A percentile compares a stretch with the other conserved stretches of the same genome.
Conservation (phyloP, 2,797 vertebrate species). For the Rhynchonycteris naso region DNA sequence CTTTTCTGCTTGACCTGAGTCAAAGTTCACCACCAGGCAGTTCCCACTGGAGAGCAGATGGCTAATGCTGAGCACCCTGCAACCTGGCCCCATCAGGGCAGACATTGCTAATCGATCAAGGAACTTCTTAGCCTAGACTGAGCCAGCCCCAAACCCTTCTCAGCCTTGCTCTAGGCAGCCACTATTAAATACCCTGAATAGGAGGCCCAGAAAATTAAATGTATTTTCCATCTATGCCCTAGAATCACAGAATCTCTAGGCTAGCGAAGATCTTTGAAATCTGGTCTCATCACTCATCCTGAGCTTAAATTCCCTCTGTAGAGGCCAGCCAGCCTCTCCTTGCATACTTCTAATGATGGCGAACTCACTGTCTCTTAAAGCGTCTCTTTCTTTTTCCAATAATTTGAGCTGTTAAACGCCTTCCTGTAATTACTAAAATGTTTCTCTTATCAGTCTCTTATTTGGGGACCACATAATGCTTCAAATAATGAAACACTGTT, state of each 20-base stretch:
- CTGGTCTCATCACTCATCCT: not conserved
- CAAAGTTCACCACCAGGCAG: not conserved
- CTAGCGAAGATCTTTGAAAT: not conserved
- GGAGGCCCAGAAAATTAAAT: not conserved
- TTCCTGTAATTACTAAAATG: not conserved
- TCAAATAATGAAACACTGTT: not conserved
- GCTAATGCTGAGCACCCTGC: not conserved
- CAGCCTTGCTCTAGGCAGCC: not conserved
- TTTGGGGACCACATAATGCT: not conserved
- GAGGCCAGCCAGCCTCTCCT: not conserved
- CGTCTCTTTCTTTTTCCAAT: not conserved
- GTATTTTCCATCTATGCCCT: not conserved
- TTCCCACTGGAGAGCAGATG: not conserved
- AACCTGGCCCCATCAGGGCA: not conserved
- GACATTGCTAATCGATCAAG: not conserved
- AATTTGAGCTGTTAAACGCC: not conserved
- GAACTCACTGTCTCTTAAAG: not conserved
- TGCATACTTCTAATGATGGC: not conserved
- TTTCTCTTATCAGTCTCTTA: not conserved
- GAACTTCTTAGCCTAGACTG: not conserved
- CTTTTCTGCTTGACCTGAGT: not conserved
- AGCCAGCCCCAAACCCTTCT: not conserved
- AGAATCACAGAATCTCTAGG: not conserved
- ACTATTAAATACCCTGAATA: not conserved
- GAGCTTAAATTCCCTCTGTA: not conserved